These are phyloP conservation scores for Sylvietta virens DNA, from an alignment of 2,113 vertebrate species.

Conservation along the genomic window DNA sequence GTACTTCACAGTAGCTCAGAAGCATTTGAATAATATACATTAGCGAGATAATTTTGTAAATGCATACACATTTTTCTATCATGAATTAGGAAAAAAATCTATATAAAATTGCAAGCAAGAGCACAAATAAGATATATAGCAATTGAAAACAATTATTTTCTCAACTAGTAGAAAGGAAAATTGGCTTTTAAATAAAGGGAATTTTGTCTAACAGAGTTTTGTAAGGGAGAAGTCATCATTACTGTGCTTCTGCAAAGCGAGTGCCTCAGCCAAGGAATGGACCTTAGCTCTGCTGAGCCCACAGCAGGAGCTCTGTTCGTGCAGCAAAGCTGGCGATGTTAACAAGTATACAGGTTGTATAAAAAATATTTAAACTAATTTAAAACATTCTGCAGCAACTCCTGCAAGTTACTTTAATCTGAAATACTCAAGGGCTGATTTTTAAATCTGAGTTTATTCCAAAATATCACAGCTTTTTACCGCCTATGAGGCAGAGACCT, in stretches of 20 bases:
- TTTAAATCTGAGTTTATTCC: neutral
- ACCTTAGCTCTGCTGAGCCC: neutral
- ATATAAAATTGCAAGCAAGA: neutral
- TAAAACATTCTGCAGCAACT: neutral
- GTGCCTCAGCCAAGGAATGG: neutral
- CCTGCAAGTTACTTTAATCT: neutral
- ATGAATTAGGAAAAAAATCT: neutral
- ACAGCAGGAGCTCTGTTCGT: neutral
- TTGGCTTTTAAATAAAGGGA: neutral
- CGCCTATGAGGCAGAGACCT: neutral
- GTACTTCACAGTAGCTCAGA: neutral
- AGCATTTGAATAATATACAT: neutral
- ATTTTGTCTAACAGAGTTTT: neutral
- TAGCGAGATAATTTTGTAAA: neutral
- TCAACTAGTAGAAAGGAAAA: neutral
- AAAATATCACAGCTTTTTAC: neutral
- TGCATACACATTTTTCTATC: neutral
- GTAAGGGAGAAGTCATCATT: neutral
- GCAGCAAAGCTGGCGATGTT: fast-evolving
- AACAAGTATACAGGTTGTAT: neutral
- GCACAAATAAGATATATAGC: neutral
- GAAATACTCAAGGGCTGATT: neutral
- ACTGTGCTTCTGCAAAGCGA: fast-evolving
- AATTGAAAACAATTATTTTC: neutral
- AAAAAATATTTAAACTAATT: neutral